Percentiles rank a stretch among this genome's conserved stretches.
These are phyloP conservation scores for Drosophila macrospina DNA, from an alignment of 2,888 invertebrate species.

Conservation along the genomic window DNA sequence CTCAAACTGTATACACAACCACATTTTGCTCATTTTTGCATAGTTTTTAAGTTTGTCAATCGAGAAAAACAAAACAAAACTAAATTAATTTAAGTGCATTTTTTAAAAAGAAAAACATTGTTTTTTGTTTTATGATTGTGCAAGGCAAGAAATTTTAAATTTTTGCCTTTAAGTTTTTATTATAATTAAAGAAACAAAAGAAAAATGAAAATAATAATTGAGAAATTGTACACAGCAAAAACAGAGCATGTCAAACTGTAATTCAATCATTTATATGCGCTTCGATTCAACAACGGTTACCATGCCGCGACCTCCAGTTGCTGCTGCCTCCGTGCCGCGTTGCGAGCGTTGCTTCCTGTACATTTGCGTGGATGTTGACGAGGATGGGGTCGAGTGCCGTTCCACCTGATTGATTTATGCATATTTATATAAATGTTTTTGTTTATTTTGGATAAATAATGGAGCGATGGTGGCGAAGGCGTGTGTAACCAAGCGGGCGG, in stretches of 20 bases:
- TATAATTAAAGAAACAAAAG: conserved; percentile 31
- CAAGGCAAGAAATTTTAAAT: conserved; percentile 48
- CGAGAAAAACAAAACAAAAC: conserved; percentile 8
- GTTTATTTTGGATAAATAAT: conserved; percentile 72
- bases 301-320: conserved; percentile 36
- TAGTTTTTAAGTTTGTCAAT: conserved; percentile 72
- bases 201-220: conserved; percentile 16
- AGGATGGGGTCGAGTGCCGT: conserved; percentile 11
- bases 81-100: conserved; percentile 63
- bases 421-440: conserved; percentile 39
- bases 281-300: conserved; percentile 83
- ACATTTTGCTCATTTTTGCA: conserved; percentile 72
- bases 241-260: conserved; percentile 40
- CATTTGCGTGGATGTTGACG: conserved; percentile 8
- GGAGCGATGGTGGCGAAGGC: not conserved
- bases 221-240: conserved; percentile 56
- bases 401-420: conserved; percentile 62
- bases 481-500: conserved; percentile 26
- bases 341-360: conserved; percentile 22
- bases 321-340: conserved; percentile 30
- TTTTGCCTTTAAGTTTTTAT: conserved; percentile 60
- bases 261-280: conserved; percentile 20
- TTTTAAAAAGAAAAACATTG: conserved; percentile 8
- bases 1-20: conserved; percentile 55
- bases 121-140: conserved; percentile 30